phyloP scores from a whole-genome alignment of 2,113 vertebrate genomes.

The Corythaeola cristata region DNA sequence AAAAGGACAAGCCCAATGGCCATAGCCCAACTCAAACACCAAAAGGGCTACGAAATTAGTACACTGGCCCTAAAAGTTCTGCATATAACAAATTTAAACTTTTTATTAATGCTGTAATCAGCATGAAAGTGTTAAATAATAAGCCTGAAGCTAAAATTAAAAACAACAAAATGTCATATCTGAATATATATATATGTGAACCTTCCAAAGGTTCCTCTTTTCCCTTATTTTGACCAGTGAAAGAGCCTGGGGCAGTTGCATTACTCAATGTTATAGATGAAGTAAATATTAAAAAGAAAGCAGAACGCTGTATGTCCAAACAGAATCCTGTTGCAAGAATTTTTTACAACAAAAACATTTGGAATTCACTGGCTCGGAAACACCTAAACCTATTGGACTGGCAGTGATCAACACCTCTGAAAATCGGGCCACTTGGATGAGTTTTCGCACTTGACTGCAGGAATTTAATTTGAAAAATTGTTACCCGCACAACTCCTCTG shows the following conservation, averaged over 20 bases:
- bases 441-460: background rate
- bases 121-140: background rate
- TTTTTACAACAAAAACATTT: background rate
- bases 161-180: background rate
- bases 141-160: conserved; percentile 9
- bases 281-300: background rate
- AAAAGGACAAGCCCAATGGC: background rate
- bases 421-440: background rate
- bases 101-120: background rate
- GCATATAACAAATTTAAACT: background rate
- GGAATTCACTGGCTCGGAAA: background rate
- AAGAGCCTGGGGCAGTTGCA: background rate
- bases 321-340: background rate
- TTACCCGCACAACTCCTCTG: background rate
- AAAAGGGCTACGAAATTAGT: background rate
- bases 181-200: background rate
- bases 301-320: background rate
- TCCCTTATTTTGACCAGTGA: background rate
- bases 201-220: background rate
- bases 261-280: background rate
- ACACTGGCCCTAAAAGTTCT: background rate
- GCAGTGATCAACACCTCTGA: background rate
- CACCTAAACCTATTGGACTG: background rate
- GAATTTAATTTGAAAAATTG: background rate
- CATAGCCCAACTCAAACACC: background rate